Base-by-base conservation (phyloP, 23 tunicate species). In the Oikopleura albicans region DNA sequence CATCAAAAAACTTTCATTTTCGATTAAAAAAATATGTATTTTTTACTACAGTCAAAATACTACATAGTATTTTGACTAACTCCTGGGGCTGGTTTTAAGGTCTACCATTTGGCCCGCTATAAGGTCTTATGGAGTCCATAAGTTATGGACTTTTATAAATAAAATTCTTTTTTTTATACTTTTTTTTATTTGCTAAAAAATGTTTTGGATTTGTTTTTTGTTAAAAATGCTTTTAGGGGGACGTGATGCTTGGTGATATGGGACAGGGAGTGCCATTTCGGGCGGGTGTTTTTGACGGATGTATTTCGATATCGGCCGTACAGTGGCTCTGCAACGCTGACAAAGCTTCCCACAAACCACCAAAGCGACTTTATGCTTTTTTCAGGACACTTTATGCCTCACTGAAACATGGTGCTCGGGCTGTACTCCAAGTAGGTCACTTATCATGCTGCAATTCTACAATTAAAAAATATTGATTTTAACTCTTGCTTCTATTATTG, bases 281-380 rank as follows among this genome's bases (percentile, higher is more conserved):
- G 4, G 89, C 99, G 34, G 99, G 99, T 1, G 87, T 84, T 22
- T 95, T 95, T 88, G 99, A 95, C 86, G 99, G 99, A 1, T 90
- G 85, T 0, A 91, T 95, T 1, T 88, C 92, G 39, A 91, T 95
- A 22, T 90, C 96, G 0, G 99, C 96, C 16, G 41, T 95, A 16
- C 99, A 95, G 76, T 95, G 99, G 99, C 41, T 95, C 36, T 95
- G 99, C 75, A 91, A 95, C 83, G 96, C 99, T 4, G 95, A 95
- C 40, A 85, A 86, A 38, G 89, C 87, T 49, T 40, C 63, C 39
- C 99, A 95, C 40, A 83, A 88, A 22, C 99, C 99, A 16, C 79
- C 83, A 1, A 95, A 91, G 76, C 79, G 99, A 66, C 85, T 95
- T 0, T 88, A 89, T 76, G 84, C 76, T 12, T 95, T 95, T 40